Percentiles rank a stretch among this genome's conserved stretches.
These are phyloP conservation scores for Eospalax fontanierii DNA, from an alignment of 2,797 vertebrate genomes.

Conservation along the genomic window DNA sequence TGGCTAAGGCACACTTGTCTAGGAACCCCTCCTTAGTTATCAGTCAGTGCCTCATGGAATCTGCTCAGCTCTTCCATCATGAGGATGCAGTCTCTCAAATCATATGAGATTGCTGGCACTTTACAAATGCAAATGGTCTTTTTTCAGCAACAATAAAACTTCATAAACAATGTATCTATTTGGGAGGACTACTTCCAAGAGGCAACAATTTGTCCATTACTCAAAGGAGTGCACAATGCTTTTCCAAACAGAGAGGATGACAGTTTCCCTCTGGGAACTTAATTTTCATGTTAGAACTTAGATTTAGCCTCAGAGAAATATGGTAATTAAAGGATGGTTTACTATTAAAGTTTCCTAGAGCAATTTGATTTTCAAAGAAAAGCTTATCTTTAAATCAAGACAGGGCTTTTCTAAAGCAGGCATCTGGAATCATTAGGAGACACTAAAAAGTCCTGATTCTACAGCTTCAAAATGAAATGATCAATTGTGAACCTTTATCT, in stretches of 20 bases:
- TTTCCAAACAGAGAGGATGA: conserved; percentile 62
- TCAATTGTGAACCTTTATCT: conserved; percentile 58
- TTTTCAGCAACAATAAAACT: conserved; percentile 70
- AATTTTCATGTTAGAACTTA: conserved; percentile 57
- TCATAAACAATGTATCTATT: conserved; percentile 43
- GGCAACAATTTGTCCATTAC: conserved; percentile 68
- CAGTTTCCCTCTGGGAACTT: conserved; percentile 60
- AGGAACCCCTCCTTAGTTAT: background rate
- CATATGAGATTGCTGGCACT: background rate
- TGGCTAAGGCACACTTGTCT: background rate
- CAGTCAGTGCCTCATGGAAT: background rate
- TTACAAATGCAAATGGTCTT: conserved; percentile 45
- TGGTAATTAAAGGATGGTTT: too few species aligned
- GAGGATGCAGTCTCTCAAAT: background rate
- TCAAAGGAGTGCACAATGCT: background rate
- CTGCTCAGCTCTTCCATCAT: background rate
- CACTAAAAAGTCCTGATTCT: conserved; percentile 14
- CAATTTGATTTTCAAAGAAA: conserved; percentile 57
- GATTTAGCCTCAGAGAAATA: conserved; percentile 34
- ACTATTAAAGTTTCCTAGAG: conserved; percentile 71
- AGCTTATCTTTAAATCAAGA: conserved; percentile 31
- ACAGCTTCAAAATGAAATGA: conserved; percentile 65
- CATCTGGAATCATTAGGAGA: conserved; percentile 63
- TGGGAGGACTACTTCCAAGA: conserved; percentile 60
- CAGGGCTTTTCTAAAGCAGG: background rate